phyloP scores from a whole-genome alignment of 2,797 vertebrate genomes.

The Prionace glauca region DNA sequence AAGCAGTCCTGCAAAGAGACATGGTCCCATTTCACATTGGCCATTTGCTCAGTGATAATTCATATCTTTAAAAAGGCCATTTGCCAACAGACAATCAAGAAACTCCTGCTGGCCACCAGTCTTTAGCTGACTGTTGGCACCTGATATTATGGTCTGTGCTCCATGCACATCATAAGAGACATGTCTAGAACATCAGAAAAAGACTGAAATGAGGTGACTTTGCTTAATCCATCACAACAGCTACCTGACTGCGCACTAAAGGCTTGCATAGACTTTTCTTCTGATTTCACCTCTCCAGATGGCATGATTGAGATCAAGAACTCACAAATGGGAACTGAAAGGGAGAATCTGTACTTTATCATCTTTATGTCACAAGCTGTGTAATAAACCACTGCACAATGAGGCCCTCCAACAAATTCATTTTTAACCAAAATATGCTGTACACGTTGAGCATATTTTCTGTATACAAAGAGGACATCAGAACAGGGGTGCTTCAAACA shows the following conservation, averaged over 20 bases:
- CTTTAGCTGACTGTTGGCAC: conserved; percentile 12
- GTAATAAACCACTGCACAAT: background rate
- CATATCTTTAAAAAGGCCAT: background rate
- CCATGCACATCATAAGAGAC: background rate
- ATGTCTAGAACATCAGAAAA: conserved; percentile 20
- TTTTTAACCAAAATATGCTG: background rate
- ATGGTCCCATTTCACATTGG: background rate
- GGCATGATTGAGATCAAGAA: conserved; percentile 15
- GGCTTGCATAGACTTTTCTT: background rate
- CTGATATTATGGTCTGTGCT: background rate
- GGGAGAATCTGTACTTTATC: conserved; percentile 22
- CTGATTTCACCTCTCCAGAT: background rate
- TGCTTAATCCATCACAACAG: conserved; percentile 38
- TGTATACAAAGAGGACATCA: background rate
- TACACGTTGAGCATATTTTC: background rate
- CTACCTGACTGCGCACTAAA: background rate
- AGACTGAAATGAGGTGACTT: conserved; percentile 56
- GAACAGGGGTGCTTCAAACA: background rate
- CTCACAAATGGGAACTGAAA: conserved; percentile 10
- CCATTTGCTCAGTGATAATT: background rate
- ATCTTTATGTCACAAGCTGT: conserved; percentile 35
- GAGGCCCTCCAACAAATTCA: background rate
- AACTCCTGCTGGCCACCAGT: background rate
- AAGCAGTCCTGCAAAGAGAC: background rate
- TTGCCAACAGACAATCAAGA: background rate